These are phyloP conservation scores for Hirtodrosophila confusa DNA, from an alignment of 2,888 invertebrate species.

Conservation along the genomic window DNA sequence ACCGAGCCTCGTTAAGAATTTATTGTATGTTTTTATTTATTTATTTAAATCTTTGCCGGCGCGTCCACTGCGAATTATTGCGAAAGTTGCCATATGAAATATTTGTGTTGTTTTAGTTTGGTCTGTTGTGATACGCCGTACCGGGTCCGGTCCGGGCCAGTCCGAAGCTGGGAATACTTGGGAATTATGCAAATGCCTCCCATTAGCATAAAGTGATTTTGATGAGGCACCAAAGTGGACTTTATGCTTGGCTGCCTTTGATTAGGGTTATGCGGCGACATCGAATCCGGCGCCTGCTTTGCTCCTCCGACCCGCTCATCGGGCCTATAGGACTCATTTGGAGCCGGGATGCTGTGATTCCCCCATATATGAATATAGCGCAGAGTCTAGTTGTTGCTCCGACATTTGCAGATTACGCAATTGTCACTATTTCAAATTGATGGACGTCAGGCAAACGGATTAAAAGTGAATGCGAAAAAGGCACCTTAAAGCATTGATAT, in stretches of 20 bases:
- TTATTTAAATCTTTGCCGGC: slow-evolving; percentile 49
- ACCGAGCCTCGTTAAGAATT: slow-evolving; percentile 40
- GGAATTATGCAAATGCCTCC: slow-evolving; percentile 72
- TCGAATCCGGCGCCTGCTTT: slow-evolving; percentile 6
- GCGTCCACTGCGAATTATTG: slow-evolving; percentile 35
- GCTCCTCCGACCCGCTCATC: not conserved
- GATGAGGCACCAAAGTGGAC: slow-evolving; percentile 77
- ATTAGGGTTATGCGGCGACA: slow-evolving; percentile 70
- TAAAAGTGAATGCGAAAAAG: too few species aligned
- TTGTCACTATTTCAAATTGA: too few species aligned
- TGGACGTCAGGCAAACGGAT: too few species aligned
- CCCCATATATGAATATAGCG: not conserved
- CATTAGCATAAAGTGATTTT: slow-evolving; percentile 79
- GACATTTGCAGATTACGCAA: too few species aligned
- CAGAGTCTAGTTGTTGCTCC: not conserved
- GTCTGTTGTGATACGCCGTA: slow-evolving; percentile 6
- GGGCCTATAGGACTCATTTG: slow-evolving; percentile 2
- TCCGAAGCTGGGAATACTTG: slow-evolving; percentile 38
- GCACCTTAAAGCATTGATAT: too few species aligned
- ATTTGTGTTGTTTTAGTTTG: slow-evolving; percentile 32
- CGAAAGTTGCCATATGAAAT: slow-evolving; percentile 58
- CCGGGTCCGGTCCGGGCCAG: slow-evolving; percentile 2
- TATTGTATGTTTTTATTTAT: slow-evolving; percentile 40
- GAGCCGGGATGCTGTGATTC: slow-evolving; percentile 1
- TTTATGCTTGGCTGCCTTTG: slow-evolving; percentile 74